These are phyloP conservation scores for Alethe castanea DNA, from an alignment of 2,113 vertebrate species.

Conservation along the genomic window DNA sequence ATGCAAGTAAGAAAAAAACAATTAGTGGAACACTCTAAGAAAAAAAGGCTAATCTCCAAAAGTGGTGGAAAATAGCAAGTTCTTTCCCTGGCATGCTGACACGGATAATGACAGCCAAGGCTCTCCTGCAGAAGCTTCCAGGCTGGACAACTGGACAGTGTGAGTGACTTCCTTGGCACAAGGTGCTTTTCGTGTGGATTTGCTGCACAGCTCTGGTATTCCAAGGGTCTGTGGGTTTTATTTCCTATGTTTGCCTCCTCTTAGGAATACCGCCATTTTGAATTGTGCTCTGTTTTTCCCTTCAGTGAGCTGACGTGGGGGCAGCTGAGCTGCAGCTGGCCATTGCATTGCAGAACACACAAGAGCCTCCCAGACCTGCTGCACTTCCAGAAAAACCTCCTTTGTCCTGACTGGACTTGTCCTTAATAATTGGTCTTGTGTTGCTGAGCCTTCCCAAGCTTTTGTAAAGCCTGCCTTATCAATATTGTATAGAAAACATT, in stretches of 20 bases:
- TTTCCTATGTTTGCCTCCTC: neutral
- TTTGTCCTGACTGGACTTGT: neutral
- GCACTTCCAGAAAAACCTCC: neutral
- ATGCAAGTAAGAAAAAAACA: slow-evolving; percentile 61
- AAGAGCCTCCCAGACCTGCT: neutral
- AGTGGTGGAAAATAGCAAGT: slow-evolving; percentile 23
- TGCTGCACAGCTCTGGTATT: neutral
- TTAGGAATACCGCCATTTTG: neutral
- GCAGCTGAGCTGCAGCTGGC: neutral
- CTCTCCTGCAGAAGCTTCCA: neutral
- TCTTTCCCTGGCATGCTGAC: neutral
- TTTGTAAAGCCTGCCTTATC: neutral
- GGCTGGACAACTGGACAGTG: neutral
- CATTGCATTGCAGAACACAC: neutral
- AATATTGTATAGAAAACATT: neutral
- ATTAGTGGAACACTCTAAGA: slow-evolving; percentile 58
- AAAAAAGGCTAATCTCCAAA: slow-evolving; percentile 53
- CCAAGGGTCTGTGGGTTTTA: accelerated
- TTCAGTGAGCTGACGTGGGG: neutral
- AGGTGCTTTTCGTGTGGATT: neutral
- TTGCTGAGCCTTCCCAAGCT: neutral
- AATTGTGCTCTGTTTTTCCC: neutral
- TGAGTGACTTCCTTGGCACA: neutral
- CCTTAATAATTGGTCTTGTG: neutral
- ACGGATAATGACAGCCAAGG: neutral